Conservation (phyloP, 2,113 vertebrate genomes). For the Tympanuchus pallidicinctus region DNA sequence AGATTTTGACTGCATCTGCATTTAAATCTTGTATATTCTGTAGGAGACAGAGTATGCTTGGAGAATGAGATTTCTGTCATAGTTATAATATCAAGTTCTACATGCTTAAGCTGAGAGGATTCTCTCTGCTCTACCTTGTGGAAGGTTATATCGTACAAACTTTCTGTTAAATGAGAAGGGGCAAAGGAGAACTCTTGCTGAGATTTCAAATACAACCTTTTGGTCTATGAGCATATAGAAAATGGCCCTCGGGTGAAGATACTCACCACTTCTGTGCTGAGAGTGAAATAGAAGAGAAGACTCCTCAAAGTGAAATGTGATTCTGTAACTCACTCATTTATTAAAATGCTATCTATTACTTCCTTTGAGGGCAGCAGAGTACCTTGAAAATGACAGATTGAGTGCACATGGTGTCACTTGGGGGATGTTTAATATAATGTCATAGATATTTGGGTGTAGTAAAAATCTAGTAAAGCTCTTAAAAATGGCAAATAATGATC, state of each 20-base stretch:
- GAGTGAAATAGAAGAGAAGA: not conserved
- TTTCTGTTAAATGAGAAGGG: not conserved
- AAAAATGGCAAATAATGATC: not conserved
- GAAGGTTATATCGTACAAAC: not conserved
- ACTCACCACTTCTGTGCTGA: not conserved
- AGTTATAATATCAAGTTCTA: conserved; percentile 29
- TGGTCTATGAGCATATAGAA: not conserved
- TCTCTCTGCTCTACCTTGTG: not conserved
- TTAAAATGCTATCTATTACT: not conserved
- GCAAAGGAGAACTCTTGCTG: not conserved
- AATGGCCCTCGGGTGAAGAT: not conserved
- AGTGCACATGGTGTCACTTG: not conserved
- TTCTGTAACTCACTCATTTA: not conserved
- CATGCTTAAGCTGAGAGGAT: conserved; percentile 8
- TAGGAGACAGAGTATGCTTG: not conserved
- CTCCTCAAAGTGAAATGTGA: not conserved
- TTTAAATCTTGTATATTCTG: conserved; percentile 35
- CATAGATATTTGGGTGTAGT: not conserved
- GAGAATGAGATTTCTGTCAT: conserved; percentile 54
- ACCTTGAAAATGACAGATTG: not conserved
- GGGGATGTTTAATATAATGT: not conserved
- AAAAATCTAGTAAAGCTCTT: not conserved
- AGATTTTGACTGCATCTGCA: conserved; percentile 45
- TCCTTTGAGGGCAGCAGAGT: not conserved
- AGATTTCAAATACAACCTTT: not conserved